phyloP scores from a whole-genome alignment of 2,797 vertebrate species.

The Phataginus tricuspis region DNA sequence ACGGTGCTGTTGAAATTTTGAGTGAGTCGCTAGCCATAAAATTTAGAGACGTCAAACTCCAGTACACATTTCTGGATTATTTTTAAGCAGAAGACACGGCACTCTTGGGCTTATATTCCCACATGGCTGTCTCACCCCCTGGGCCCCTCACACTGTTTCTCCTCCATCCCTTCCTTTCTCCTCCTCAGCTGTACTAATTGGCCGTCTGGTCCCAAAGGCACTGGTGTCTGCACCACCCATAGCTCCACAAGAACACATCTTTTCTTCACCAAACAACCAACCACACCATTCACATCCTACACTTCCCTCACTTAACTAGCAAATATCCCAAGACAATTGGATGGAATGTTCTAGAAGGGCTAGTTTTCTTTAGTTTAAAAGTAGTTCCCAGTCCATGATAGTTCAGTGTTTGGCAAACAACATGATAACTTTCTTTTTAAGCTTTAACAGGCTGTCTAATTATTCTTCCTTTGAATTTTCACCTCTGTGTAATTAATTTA shows the following conservation, averaged over 20 bases:
- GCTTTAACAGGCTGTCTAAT: slow-evolving; percentile 46
- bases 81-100: not conserved
- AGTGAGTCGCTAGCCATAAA: not conserved
- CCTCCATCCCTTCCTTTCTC: not conserved
- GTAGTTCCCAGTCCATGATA: not conserved
- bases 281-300: not conserved
- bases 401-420: slow-evolving; percentile 58
- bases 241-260: not conserved
- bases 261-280: slow-evolving; percentile 26
- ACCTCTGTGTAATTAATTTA: slow-evolving; percentile 27
- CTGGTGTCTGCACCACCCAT: not conserved
- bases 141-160: accelerated
- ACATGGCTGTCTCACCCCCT: accelerated
- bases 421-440: not conserved
- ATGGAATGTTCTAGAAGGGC: not conserved
- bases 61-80: not conserved
- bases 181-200: not conserved
- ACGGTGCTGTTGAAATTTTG: not conserved
- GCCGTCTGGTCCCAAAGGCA: not conserved
- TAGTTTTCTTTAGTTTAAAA: not conserved
- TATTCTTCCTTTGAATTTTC: slow-evolving; percentile 52
- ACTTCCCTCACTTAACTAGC: not conserved
- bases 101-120: not conserved
- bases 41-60: not conserved
- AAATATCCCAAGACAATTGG: not conserved